phyloP scores from a whole-genome alignment of 2,113 vertebrate species.

The Corythornis madagascariensis region DNA sequence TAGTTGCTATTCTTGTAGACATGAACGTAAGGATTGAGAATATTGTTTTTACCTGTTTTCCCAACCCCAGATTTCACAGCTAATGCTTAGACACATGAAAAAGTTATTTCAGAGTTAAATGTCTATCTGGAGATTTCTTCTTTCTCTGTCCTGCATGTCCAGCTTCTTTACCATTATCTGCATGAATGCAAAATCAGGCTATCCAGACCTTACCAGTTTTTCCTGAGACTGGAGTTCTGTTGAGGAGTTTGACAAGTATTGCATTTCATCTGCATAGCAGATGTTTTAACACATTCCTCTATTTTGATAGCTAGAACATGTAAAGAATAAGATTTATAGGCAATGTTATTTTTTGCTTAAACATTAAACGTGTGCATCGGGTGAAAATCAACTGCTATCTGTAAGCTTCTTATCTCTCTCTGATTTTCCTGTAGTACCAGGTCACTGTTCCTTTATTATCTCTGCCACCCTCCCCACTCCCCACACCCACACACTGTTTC shows the following conservation, averaged over 20 bases:
- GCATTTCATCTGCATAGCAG: neutral
- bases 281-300: neutral
- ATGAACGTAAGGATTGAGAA: neutral
- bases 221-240: neutral
- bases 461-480: no score
- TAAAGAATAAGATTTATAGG: neutral
- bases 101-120: neutral
- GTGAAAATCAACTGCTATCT: neutral
- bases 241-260: neutral
- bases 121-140: neutral
- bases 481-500: no score
- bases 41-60: neutral
- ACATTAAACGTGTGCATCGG: accelerated
- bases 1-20: neutral
- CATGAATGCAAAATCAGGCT: neutral
- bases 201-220: neutral
- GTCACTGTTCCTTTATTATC: neutral
- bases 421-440: neutral
- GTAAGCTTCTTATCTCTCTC: neutral
- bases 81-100: neutral
- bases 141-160: neutral
- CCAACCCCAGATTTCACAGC: neutral
- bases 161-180: neutral
- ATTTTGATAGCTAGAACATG: neutral
- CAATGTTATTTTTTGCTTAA: neutral